Evolutionary conservation across 2,888 invertebrate species (phyloP).

Genomic region (Labia minor): DNA sequence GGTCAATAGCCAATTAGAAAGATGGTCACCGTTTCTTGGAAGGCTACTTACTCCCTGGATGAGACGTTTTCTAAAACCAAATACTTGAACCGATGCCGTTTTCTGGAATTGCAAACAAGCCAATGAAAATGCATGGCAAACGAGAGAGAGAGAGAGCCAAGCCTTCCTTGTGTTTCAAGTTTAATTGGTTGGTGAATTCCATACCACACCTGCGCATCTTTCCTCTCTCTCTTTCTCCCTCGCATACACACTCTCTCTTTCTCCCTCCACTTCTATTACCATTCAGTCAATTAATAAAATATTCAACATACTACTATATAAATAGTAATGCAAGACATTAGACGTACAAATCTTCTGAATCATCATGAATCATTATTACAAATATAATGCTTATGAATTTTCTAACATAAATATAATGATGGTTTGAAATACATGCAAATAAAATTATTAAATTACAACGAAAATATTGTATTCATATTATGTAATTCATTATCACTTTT

Average conservation of each 20-base stretch:
- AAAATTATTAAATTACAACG: too few relatives aligned
- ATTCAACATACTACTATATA: background rate
- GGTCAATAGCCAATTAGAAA: background rate
- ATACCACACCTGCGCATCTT: background rate
- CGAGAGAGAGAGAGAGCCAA: background rate
- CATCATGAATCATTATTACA: too few relatives aligned
- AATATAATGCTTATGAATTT: too few relatives aligned
- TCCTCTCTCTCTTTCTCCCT: too few relatives aligned
- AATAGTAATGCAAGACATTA: too few relatives aligned
- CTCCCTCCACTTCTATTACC: background rate
- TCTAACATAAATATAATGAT: too few relatives aligned
- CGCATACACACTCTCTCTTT: too few relatives aligned
- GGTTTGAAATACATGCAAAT: too few relatives aligned
- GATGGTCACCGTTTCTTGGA: background rate
- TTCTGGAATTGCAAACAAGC: background rate
- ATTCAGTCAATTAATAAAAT: background rate
- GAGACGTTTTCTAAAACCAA: background rate
- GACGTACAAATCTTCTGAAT: too few relatives aligned
- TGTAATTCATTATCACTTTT: too few relatives aligned
- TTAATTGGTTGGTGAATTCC: background rate
- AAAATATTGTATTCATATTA: too few relatives aligned
- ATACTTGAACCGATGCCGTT: background rate
- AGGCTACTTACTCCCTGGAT: background rate
- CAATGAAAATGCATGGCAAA: too few relatives aligned
- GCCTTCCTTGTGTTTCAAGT: background rate